These are phyloP conservation scores for Tinamus guttatus DNA, from an alignment of 2,113 vertebrate species.

Conservation along the genomic window DNA sequence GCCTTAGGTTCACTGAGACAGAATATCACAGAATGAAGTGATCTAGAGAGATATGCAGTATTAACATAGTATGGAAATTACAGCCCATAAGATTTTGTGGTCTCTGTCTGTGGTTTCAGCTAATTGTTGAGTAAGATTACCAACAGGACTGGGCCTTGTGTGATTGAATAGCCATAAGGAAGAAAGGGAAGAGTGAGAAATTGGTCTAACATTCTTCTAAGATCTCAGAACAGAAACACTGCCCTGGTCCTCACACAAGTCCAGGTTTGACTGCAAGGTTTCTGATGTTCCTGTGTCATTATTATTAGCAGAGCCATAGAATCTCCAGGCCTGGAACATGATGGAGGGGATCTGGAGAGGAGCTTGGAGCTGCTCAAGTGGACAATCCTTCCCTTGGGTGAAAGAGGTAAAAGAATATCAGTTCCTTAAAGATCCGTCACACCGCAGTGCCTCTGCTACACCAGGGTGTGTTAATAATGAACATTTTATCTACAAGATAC, in stretches of 20 bases:
- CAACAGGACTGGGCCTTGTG: not conserved
- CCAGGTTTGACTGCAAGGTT: not conserved
- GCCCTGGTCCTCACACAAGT: accelerated
- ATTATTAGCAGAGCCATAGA: not conserved
- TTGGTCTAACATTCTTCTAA: not conserved
- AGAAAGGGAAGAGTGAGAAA: not conserved
- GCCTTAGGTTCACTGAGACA: not conserved
- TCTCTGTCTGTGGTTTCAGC: not conserved
- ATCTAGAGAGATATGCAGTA: not conserved
- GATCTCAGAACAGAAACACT: not conserved
- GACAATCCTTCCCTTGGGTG: not conserved
- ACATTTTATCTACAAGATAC: not conserved
- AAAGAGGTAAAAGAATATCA: not conserved
- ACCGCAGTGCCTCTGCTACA: not conserved
- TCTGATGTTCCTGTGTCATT: not conserved
- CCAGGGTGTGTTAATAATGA: not conserved
- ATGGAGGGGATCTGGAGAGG: too few relatives aligned
- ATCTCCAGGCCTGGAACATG: not conserved
- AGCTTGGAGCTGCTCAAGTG: not conserved
- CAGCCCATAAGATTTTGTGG: not conserved
- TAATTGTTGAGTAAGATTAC: not conserved
- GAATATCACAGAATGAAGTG: not conserved
- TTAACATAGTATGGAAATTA: not conserved
- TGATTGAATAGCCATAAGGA: not conserved
- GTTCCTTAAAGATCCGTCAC: not conserved